Evolutionary conservation across 2,797 vertebrate species (phyloP), one percentile per base, ranked within the genome.

Genomic region (Poliocrania exsul): DNA sequence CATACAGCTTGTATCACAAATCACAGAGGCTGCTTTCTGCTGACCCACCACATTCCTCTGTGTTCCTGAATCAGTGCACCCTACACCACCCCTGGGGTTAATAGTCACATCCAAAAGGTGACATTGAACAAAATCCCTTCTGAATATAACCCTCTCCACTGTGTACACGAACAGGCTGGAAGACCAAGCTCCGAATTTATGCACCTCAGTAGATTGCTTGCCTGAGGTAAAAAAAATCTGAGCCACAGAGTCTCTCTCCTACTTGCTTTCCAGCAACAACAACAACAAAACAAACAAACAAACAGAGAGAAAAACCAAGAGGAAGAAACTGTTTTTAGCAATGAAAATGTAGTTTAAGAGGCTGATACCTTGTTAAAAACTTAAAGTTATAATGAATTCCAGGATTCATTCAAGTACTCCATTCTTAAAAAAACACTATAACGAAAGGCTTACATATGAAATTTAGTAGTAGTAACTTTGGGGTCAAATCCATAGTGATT

Each of bases 401-500:
- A 95, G 89, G 62, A 93, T 75, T 92, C 79, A 85, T 44, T 92
- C 2, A 1, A 75, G 37, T 42, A 78, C 62, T 93, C 72, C 81
- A 62, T 88, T 97, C 92, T 23, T 23, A 4, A 40, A 13, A 95
- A 95, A 93, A 89, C 37, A 88, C 31, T 79, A 53, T 96, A 95
- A 96, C 86, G 73, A 94, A 92, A 97, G 87, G 62, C 85, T 94
- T 90, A 88, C 66, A 79, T 86, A 81, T 9, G 53, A 93, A 94
- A 90, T 91, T 86, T 80, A 90, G 87, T 95, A 95, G 85, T 79
- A 96, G 96, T 83, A 93, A 96, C 84, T 96, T 70, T 60, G 44
- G 84, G 91, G 87, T 94, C 82, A 95, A 94, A 90, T 80, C 70
- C 60, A 44, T 80, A 93, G 66, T 70, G 91, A 92, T 95, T 92